Conservation (phyloP, 2,888 invertebrate species). For the Petrolisthes cinctipes region DNA sequence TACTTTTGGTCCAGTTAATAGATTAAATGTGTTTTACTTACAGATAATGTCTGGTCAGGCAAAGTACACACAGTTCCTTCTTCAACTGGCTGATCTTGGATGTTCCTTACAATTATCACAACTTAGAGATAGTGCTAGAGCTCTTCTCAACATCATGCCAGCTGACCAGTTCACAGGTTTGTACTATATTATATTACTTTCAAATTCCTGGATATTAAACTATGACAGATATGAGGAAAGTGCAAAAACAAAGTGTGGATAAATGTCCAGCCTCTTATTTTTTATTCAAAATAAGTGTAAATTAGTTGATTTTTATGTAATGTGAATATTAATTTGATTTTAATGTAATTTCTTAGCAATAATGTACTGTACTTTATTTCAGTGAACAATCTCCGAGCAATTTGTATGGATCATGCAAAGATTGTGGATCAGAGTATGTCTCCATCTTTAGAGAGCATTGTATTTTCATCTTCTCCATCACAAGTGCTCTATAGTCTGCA, state of each 20-base stretch:
- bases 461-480: conserved; percentile 80
- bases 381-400: conserved; percentile 75
- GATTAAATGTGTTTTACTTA: conserved; percentile 63
- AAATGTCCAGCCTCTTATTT: too few species aligned
- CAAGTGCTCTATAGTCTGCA: conserved; percentile 81
- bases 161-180: conserved; percentile 76
- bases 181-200: background rate
- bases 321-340: background rate
- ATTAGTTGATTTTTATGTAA: background rate
- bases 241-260: too few species aligned
- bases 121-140: conserved; percentile 85
- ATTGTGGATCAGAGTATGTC: conserved; percentile 68
- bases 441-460: conserved; percentile 76
- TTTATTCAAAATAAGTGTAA: background rate
- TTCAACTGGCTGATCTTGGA: conserved; percentile 88
- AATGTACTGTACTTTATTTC: conserved; percentile 55
- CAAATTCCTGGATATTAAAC: background rate
- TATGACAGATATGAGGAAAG: too few species aligned
- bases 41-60: conserved; percentile 86
- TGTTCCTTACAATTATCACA: conserved; percentile 83
- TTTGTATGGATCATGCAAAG: conserved; percentile 72
- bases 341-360: too few species aligned
- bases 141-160: conserved; percentile 84
- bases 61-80: conserved; percentile 82
- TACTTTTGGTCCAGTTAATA: too few species aligned